Conservation (phyloP, 2,888 invertebrate species). For the Steinernema scapterisci region DNA sequence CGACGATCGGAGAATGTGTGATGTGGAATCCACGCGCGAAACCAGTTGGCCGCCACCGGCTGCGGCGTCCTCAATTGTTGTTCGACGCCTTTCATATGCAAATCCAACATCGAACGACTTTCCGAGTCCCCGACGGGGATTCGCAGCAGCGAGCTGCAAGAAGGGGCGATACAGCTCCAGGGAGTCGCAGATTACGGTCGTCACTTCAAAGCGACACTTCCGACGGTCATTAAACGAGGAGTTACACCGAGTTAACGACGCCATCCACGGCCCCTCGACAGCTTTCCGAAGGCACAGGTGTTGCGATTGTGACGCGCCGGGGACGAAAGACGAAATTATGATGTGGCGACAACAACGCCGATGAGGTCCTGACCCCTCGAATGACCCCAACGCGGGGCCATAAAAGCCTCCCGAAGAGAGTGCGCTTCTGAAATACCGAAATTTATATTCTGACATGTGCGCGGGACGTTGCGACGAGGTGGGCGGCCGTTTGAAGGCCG, state of each 20-base stretch:
- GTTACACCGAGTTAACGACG: slow-evolving; percentile 32
- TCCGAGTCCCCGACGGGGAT: not conserved
- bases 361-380: slow-evolving; percentile 18
- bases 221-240: slow-evolving; percentile 26
- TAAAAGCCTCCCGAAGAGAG: not conserved
- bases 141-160: not conserved
- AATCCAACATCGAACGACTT: slow-evolving; percentile 24
- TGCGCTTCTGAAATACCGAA: slow-evolving; percentile 23
- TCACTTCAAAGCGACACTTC: slow-evolving; percentile 29
- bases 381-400: slow-evolving; percentile 15
- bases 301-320: slow-evolving; percentile 16
- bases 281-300: slow-evolving; percentile 26
- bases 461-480: not conserved
- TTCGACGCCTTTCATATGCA: slow-evolving; percentile 31
- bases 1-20: not conserved
- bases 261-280: slow-evolving; percentile 23
- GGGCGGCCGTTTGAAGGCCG: not conserved
- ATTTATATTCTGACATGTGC: slow-evolving; percentile 27
- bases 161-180: not conserved
- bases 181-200: slow-evolving; percentile 14
- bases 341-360: slow-evolving; percentile 27
- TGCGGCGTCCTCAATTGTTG: slow-evolving; percentile 1
- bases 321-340: slow-evolving; percentile 22
- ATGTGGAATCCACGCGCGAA: slow-evolving; percentile 7
- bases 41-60: slow-evolving; percentile 13